Conservation (phyloP, 2,113 vertebrate genomes). For the Nestor notabilis region DNA sequence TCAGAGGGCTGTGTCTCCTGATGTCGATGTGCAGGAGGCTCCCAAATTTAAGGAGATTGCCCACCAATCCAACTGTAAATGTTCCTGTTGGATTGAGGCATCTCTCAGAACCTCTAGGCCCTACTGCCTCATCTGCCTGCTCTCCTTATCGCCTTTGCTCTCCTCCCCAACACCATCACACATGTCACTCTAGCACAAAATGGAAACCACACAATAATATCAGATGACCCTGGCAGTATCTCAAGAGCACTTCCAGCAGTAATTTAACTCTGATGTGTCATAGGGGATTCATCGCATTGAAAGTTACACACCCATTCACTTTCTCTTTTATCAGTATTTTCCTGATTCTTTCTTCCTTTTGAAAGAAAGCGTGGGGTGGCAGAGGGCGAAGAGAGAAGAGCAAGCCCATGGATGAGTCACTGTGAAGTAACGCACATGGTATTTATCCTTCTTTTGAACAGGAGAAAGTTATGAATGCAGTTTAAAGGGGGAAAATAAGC, state of each 20-base stretch:
- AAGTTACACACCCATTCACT: not conserved
- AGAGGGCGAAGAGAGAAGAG: not conserved
- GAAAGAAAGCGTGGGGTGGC: not conserved
- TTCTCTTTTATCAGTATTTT: not conserved
- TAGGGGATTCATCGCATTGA: not conserved
- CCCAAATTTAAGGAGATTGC: not conserved
- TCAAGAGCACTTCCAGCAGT: not conserved
- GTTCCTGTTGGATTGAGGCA: not conserved
- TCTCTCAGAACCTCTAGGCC: not conserved
- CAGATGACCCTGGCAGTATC: not conserved
- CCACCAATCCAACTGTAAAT: accelerated
- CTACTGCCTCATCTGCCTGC: not conserved
- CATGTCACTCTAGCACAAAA: not conserved
- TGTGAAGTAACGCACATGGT: not conserved
- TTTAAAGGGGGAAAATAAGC: not conserved
- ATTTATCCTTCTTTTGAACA: not conserved
- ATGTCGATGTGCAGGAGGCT: not conserved
- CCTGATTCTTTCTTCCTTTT: not conserved
- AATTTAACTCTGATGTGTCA: slow-evolving; percentile 3
- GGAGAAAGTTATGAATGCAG: not conserved
- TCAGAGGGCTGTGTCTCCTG: not conserved
- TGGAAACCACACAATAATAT: not conserved
- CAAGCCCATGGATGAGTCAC: not conserved
- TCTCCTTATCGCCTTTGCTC: not conserved
- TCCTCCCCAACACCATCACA: not conserved